Conservation (phyloP, 2,888 invertebrate species). For the Agriotes lineatus region DNA sequence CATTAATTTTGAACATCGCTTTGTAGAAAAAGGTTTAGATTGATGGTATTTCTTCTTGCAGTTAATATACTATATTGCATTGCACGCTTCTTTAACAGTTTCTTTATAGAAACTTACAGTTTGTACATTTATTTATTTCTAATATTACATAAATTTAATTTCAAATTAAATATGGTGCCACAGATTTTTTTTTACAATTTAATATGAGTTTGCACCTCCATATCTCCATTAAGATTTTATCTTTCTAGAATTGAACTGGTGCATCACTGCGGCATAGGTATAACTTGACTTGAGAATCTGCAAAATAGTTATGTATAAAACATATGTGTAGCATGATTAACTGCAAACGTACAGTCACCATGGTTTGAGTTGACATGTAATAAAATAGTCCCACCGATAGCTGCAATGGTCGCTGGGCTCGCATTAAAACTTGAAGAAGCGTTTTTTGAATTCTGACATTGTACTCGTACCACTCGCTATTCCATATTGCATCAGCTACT, state of each 20-base stretch:
- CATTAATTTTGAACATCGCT: too few relatives aligned
- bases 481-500: slow-evolving; percentile 9
- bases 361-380: slow-evolving; percentile 19
- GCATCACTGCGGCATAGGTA: slow-evolving; percentile 1
- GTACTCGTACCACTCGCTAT: slow-evolving; percentile 20
- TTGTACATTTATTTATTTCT: too few relatives aligned
- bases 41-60: too few relatives aligned
- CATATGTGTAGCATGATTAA: background rate
- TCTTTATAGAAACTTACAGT: too few relatives aligned
- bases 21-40: too few relatives aligned
- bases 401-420: slow-evolving; percentile 4
- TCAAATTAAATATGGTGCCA: too few relatives aligned
- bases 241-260: background rate
- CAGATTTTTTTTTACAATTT: too few relatives aligned
- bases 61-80: too few relatives aligned
- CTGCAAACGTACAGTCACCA: slow-evolving; percentile 12
- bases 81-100: too few relatives aligned
- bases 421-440: background rate
- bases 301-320: background rate
- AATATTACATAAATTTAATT: too few relatives aligned
- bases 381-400: slow-evolving; percentile 18
- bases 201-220: too few relatives aligned
- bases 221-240: too few relatives aligned
- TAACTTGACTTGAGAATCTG: background rate
- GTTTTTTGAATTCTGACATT: background rate